Base-by-base conservation (phyloP, 2,888 invertebrate genomes). In the Lacanobia wlatinum region DNA sequence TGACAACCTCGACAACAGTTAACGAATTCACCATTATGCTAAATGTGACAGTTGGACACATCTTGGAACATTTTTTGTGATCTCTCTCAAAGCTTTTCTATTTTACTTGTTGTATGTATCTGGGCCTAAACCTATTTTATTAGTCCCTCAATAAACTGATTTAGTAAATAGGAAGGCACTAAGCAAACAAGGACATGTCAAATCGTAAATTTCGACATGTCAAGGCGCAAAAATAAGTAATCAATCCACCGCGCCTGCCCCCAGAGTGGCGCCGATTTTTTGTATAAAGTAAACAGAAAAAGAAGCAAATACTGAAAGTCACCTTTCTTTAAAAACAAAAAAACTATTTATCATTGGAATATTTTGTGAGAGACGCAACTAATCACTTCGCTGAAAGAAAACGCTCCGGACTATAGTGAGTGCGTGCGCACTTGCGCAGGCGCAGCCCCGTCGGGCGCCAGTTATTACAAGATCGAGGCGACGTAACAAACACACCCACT, bases 401-500 rank as follows among this genome's bases (percentile, higher is more conserved):
- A 28, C 16, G 40, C 64, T 34, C 23, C 38, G 40, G 48, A 58
- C 7, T 58, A 58, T 43, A 34, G 18, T 28, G 34, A 65, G 67
- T 75, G 34, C 60, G 52, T 28, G 60, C 23, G 73, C 58, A 66
- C 70, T 63, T 55, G 78, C 67, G 66, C 70, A 23, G 55, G 66
- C 77, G 81, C 56, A 50, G 50, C 14, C 12, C 50, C 34, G 66
- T 10, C 67, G 66, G 52, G 75, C 83, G 75, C 68, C 58, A 34
- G 63, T 53, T 70, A 59, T 76, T 71, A 62, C 80, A 69, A 78
- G 65, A 82, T 58, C 71, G 76, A 38, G 66, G 69, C 60, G 63
- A 67, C 66, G 82, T 76, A 81, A 48, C 64, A 69, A 73, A 76
- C 76, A 78, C 78, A 78, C 78, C 78, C 78, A 78, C 78, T 81